phyloP scores from a whole-genome alignment of 2,113 vertebrate genomes.

The Ptilorrhoa leucosticta region DNA sequence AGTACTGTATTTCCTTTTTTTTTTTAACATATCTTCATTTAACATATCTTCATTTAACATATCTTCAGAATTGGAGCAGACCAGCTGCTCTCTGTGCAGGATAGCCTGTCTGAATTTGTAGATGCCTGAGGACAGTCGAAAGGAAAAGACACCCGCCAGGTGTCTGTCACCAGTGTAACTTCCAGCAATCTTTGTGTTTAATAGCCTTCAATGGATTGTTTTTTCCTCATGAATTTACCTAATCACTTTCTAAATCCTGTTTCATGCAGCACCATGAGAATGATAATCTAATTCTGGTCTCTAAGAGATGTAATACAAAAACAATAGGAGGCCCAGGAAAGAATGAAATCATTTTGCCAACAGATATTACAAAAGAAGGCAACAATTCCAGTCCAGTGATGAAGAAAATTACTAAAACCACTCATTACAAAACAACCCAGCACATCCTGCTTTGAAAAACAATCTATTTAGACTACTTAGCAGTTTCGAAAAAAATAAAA shows the following conservation, averaged over 20 bases:
- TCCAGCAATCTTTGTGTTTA: background rate
- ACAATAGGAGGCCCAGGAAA: slow-evolving; percentile 23
- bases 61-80: background rate
- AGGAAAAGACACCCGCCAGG: background rate
- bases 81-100: background rate
- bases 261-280: slow-evolving; percentile 12
- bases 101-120: background rate
- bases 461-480: background rate
- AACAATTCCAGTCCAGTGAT: background rate
- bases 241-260: slow-evolving; percentile 35
- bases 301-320: background rate
- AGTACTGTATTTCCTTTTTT: background rate
- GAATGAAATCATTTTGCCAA: background rate
- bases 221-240: background rate
- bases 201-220: background rate
- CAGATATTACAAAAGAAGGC: slow-evolving; percentile 5
- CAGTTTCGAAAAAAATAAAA: background rate
- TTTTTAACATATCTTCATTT: background rate
- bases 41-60: no score
- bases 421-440: slow-evolving; percentile 6
- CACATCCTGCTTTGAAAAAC: background rate
- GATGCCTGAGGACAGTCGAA: background rate
- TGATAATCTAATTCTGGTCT: slow-evolving; percentile 24
- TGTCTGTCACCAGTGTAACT: background rate
- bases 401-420: background rate